Percentiles rank a stretch among this genome's conserved stretches.
phyloP scores from a whole-genome alignment of 2,113 vertebrate species.

The Hystrix brachyura region DNA sequence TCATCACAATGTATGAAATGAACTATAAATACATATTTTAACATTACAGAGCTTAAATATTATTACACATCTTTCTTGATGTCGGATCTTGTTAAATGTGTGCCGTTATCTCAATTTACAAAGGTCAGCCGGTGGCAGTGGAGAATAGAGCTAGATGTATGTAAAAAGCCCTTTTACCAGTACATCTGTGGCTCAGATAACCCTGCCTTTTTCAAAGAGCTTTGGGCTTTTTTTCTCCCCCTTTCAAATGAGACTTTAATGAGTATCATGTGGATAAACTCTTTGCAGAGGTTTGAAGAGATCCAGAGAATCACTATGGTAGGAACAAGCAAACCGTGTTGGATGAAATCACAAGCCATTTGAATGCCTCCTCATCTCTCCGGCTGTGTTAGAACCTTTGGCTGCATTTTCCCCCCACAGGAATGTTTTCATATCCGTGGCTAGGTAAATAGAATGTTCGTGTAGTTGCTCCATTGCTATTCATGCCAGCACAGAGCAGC shows the following conservation, averaged over 20 bases:
- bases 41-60: constrained; percentile 80
- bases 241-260: constrained; percentile 83
- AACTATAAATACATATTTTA: constrained; percentile 83
- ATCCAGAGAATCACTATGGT: constrained; percentile 72
- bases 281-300: constrained; percentile 82
- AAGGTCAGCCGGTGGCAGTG: constrained; percentile 57
- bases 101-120: constrained; percentile 64
- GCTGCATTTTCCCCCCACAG: constrained; percentile 43
- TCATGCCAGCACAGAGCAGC: constrained; percentile 69
- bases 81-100: constrained; percentile 77
- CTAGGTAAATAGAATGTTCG: constrained; percentile 77
- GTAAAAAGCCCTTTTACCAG: constrained; percentile 67
- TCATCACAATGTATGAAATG: constrained; percentile 72
- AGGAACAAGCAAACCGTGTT: constrained; percentile 74
- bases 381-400: constrained; percentile 75
- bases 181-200: constrained; percentile 75
- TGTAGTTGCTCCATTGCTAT: constrained; percentile 71
- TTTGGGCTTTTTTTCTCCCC: not conserved
- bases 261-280: constrained; percentile 83
- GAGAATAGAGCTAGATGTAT: constrained; percentile 56
- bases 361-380: constrained; percentile 70
- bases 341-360: constrained; percentile 78
- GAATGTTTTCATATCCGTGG: constrained; percentile 76
- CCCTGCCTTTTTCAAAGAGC: constrained; percentile 76
- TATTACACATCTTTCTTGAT: constrained; percentile 76